phyloP scores from a whole-genome alignment of 2,113 vertebrate genomes.

The Agapornis roseicollis region DNA sequence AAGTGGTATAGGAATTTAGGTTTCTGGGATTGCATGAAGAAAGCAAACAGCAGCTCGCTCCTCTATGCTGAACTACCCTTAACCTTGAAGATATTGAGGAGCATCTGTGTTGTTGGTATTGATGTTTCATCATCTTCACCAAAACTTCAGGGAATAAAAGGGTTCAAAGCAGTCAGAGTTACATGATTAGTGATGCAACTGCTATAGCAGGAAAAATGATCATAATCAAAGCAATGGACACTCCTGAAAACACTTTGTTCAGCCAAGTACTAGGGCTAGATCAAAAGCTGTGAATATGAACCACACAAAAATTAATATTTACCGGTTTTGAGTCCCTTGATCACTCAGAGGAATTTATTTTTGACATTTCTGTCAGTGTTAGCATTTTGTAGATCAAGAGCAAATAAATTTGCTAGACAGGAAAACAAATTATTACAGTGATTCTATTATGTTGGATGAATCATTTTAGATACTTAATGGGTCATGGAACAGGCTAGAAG shows the following conservation, averaged over 20 bases:
- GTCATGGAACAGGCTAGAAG: neutral
- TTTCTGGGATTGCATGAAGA: neutral
- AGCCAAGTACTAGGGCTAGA: neutral
- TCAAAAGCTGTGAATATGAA: neutral
- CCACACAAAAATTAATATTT: neutral
- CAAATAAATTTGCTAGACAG: neutral
- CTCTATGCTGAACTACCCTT: neutral
- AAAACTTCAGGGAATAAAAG: neutral
- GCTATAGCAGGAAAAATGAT: neutral
- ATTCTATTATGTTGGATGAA: neutral
- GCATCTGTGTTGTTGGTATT: neutral
- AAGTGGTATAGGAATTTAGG: neutral
- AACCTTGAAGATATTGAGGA: neutral
- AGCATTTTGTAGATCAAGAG: neutral
- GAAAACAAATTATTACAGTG: neutral
- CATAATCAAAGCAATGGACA: neutral
- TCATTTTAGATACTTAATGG: neutral
- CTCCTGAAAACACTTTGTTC: neutral
- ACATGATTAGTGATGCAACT: neutral
- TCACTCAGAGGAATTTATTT: neutral
- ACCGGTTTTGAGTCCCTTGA: neutral
- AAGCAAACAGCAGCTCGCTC: neutral
- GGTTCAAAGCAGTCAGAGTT: neutral
- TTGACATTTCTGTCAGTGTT: neutral
- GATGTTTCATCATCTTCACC: neutral